phyloP scores from a whole-genome alignment of 2,888 invertebrate species.

The Caenorhabditis parvicauda region DNA sequence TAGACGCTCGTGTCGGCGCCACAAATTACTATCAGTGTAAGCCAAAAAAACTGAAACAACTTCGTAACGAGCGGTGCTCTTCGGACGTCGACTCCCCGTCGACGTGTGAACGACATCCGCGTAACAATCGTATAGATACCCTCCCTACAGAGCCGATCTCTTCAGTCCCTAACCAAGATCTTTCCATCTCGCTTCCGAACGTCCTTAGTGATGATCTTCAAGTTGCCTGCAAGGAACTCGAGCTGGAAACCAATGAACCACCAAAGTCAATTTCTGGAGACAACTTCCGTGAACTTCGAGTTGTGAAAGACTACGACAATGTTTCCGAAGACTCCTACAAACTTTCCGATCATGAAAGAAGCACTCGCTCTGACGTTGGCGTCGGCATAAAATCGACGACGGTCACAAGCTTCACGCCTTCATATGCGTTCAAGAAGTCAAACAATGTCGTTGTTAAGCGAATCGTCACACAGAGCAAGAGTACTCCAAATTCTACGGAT shows the following conservation, averaged over 20 bases:
- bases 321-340: slow-evolving; percentile 58
- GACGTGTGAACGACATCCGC: slow-evolving; percentile 20
- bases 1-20: slow-evolving; percentile 44
- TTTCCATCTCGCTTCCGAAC: slow-evolving; percentile 59
- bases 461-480: slow-evolving; percentile 41
- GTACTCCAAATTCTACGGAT: slow-evolving; percentile 36
- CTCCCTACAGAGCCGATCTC: background rate
- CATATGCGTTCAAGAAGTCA: slow-evolving; percentile 55
- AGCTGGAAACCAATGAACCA: slow-evolving; percentile 30
- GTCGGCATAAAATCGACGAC: slow-evolving; percentile 27
- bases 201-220: slow-evolving; percentile 53
- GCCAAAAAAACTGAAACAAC: too few species aligned
- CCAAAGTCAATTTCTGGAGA: slow-evolving; percentile 56
- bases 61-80: slow-evolving; percentile 28
- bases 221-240: slow-evolving; percentile 42
- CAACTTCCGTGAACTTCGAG: slow-evolving; percentile 46
- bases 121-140: slow-evolving; percentile 9
- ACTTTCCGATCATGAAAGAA: slow-evolving; percentile 47
- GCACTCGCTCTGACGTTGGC: slow-evolving; percentile 29
- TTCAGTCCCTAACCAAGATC: slow-evolving; percentile 6
- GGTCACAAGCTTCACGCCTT: slow-evolving; percentile 36
- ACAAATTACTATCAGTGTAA: too few species aligned
- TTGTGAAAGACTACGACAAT: slow-evolving; percentile 47
- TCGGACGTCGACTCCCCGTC: slow-evolving; percentile 32
- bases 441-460: slow-evolving; percentile 56